phyloP scores from a whole-genome alignment of 2,113 vertebrate species.

The Baryphthengus martii region DNA sequence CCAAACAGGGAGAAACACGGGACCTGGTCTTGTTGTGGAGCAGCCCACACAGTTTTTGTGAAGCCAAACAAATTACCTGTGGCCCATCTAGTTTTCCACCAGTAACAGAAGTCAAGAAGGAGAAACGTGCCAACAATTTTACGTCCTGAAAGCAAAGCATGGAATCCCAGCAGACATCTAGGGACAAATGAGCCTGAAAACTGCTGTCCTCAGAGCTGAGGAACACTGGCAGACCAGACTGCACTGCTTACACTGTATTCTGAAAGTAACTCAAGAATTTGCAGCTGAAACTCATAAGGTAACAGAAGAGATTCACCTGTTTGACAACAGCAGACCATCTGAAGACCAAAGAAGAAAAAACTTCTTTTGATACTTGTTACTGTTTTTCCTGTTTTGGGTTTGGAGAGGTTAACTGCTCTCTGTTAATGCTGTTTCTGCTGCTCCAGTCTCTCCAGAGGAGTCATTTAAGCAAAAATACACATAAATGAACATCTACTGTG shows the following conservation, averaged over 20 bases:
- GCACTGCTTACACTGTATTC: neutral
- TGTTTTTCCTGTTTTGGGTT: neutral
- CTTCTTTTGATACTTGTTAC: neutral
- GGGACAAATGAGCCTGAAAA: neutral
- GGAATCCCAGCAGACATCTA: neutral
- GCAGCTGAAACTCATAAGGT: neutral
- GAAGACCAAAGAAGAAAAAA: neutral
- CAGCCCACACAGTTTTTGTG: neutral
- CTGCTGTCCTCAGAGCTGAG: neutral
- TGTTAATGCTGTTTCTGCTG: neutral
- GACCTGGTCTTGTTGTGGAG: neutral
- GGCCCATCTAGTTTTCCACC: conserved; percentile 25
- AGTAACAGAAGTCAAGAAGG: conserved; percentile 1
- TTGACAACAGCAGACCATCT: neutral
- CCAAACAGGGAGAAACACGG: neutral
- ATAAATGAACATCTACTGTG: conserved; percentile 21
- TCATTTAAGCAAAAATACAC: neutral
- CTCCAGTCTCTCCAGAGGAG: neutral
- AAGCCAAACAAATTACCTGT: conserved; percentile 49
- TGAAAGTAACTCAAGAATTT: neutral
- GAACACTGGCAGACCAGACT: neutral
- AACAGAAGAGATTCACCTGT: neutral
- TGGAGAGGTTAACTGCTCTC: neutral
- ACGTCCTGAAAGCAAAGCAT: neutral
- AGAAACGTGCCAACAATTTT: neutral